phyloP scores from a whole-genome alignment of 2,113 vertebrate species.

The Epinephelus moara region DNA sequence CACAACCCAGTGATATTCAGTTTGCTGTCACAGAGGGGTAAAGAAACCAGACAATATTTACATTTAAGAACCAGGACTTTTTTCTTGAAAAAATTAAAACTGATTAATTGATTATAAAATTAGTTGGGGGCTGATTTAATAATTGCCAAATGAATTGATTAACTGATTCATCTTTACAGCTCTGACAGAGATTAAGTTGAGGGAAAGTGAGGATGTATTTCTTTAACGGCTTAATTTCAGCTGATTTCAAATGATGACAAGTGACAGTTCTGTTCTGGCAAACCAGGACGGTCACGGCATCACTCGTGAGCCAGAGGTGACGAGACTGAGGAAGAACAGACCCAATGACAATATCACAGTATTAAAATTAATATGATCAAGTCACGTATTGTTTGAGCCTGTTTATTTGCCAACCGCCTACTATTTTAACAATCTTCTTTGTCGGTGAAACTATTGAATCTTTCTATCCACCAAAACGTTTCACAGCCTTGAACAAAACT shows the following conservation, averaged over 20 bases:
- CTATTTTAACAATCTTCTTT: background rate
- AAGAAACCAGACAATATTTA: no score
- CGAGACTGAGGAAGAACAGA: background rate
- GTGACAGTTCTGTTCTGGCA: background rate
- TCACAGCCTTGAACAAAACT: background rate
- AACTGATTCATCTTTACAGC: no score
- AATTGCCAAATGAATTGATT: no score
- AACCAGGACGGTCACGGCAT: background rate
- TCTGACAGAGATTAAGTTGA: background rate
- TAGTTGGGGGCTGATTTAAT: no score
- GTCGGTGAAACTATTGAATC: background rate
- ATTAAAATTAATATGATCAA: background rate
- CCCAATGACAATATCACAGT: background rate
- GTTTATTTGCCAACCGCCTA: background rate
- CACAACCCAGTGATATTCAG: no score
- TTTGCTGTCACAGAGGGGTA: no score
- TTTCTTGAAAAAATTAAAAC: no score
- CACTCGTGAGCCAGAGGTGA: background rate
- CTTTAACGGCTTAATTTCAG: background rate
- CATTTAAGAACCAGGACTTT: no score
- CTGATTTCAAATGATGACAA: background rate
- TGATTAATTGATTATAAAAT: no score
- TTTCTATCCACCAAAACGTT: constrained; percentile 20
- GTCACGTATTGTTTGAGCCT: background rate
- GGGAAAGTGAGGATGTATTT: background rate